Evolutionary conservation across 1,140 invertebrate species (phyloP).

Genomic region (Sycobia sp.): DNA sequence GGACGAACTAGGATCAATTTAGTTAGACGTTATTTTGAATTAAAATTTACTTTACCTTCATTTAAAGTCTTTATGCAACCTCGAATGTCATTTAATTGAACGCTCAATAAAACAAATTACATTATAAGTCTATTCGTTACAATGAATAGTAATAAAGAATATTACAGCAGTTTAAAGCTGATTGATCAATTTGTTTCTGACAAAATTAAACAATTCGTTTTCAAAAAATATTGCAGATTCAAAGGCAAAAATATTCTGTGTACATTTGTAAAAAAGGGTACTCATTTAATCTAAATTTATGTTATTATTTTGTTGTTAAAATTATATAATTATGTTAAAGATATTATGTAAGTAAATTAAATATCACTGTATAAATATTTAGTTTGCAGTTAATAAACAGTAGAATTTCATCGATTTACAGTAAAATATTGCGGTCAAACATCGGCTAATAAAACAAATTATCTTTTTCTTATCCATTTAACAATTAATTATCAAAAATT

Average conservation of each 20-base stretch:
- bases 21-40: background rate
- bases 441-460: too few species aligned
- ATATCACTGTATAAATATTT: too few species aligned
- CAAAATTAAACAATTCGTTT: conserved; percentile 14
- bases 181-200: background rate
- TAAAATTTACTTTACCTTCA: background rate
- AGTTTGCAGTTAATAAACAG: too few species aligned
- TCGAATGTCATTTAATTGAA: background rate
- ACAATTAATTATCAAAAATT: too few species aligned
- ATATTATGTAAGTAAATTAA: too few species aligned
- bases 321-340: too few species aligned
- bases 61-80: background rate
- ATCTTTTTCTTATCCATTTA: too few species aligned
- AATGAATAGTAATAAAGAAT: conserved; percentile 11
- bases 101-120: conserved; percentile 20
- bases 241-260: background rate
- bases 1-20: too few species aligned
- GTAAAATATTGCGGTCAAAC: too few species aligned
- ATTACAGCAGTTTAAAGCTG: background rate
- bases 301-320: too few species aligned
- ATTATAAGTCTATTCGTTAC: conserved; percentile 7
- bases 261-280: background rate
- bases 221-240: background rate
- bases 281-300: too few species aligned
- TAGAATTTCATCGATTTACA: too few species aligned